Percentiles rank a stretch among this genome's conserved stretches.
Conservation (phyloP, 2,888 invertebrate genomes). For the Meteorus cinctellus region DNA sequence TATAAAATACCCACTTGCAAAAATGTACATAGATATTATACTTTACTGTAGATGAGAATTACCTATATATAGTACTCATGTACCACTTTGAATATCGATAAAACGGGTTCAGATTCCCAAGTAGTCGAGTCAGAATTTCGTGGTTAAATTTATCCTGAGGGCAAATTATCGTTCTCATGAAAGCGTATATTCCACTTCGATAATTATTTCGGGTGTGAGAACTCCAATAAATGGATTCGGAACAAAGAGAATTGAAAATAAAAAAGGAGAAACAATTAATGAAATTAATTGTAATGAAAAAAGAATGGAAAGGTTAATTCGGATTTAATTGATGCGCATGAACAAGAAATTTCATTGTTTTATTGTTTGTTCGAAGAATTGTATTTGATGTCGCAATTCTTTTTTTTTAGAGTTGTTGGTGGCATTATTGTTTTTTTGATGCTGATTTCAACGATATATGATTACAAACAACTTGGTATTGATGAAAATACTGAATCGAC, state of each 20-base stretch:
- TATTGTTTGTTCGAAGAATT: too few relatives aligned
- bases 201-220: background rate
- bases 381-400: background rate
- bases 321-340: too few relatives aligned
- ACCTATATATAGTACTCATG: background rate
- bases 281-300: background rate
- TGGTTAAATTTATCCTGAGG: background rate
- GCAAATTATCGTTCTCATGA: background rate
- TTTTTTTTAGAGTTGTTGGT: conserved; percentile 75
- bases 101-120: background rate
- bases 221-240: background rate
- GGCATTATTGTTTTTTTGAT: conserved; percentile 76
- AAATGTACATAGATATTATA: background rate
- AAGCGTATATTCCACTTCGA: background rate
- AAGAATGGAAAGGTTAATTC: background rate
- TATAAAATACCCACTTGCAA: background rate
- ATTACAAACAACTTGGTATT: conserved; percentile 77
- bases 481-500: conserved; percentile 72
- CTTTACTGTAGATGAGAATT: background rate
- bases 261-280: background rate
- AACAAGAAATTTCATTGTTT: too few relatives aligned
- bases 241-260: background rate
- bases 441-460: conserved; percentile 79
- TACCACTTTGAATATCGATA: conserved; percentile 6
- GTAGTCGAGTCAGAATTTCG: background rate